Evolutionary conservation across 2,797 vertebrate genomes (phyloP).

Genomic region (Smutsia gigantea): DNA sequence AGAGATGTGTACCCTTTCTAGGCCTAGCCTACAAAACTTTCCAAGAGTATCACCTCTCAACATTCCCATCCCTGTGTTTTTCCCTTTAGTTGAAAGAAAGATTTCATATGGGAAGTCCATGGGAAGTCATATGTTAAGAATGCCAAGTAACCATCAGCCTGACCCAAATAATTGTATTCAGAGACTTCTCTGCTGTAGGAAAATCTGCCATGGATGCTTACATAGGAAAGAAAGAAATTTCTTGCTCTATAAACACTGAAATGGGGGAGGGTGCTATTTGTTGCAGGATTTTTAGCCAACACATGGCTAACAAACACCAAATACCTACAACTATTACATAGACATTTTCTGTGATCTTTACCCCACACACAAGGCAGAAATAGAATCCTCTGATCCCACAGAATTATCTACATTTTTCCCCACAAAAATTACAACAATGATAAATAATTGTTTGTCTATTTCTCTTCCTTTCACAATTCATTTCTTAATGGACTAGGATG

Average conservation of each 20-base stretch:
- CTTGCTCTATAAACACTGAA: not conserved
- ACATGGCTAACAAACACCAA: not conserved
- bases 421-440: not conserved
- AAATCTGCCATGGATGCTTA: not conserved
- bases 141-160: not conserved
- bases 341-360: not conserved
- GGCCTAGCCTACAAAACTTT: not conserved
- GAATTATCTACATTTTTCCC: not conserved
- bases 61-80: not conserved
- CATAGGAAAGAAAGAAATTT: not conserved
- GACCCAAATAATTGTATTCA: not conserved
- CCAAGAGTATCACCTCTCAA: not conserved
- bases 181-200: not conserved
- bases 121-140: not conserved
- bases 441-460: not conserved
- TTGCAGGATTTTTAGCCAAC: not conserved
- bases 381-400: not conserved
- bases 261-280: not conserved
- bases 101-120: no score
- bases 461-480: not conserved
- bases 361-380: not conserved
- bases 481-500: not conserved
- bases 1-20: not conserved
- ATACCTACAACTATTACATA: not conserved
- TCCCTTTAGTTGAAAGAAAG: not conserved